Base-by-base conservation (phyloP, 2,888 invertebrate genomes). In the Elegia similella region DNA sequence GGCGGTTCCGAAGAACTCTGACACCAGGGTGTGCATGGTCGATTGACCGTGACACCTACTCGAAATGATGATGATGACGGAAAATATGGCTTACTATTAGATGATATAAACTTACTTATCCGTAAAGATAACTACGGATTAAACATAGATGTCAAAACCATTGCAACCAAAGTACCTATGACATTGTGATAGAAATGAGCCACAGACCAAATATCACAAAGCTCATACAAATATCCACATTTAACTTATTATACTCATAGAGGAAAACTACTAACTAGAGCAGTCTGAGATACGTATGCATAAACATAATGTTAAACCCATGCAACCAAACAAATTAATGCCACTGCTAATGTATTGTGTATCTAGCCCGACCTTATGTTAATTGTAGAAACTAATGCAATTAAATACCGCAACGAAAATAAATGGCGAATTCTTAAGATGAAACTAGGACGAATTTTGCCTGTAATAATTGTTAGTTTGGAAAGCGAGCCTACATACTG, bases 311-410 rank as follows among this genome's bases (percentile, higher is more conserved):
- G 54, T 55, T 34, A 44, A 54, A 43, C 54, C 16, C 15, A 43
- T 54, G 44, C 44, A 55, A 34, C 54, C 16, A 55, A 53, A 44
- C 44, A 44, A 55, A 55, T 55, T 44, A 34, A 55, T 53, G 29
- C 53, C 53, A 43, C 53, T 8, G 23, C 54, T 55, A 55, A 55
- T 55, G 54, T 44, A 55, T 46, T 42, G 29, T 53, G 42, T 53
- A 42, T 53, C 42, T 53, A 53, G 42, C 42, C 29, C 52, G 42
- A 42, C 42, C 52, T 42, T 50, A 13, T 42, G 23, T 52, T 52
- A n/a, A n/a, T 52, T 23, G 42, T 16, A 34, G 29, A 16, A 17
- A 42, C 42, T 42, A n/a, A 17, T 16, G 10, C 30, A 30, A 13
- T 30, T 47, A 13, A 47, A 47, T 7, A 30, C 13, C 29, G 30